Evolutionary conservation across 2,888 invertebrate species (phyloP).

Genomic region (Pherbina coryleti): DNA sequence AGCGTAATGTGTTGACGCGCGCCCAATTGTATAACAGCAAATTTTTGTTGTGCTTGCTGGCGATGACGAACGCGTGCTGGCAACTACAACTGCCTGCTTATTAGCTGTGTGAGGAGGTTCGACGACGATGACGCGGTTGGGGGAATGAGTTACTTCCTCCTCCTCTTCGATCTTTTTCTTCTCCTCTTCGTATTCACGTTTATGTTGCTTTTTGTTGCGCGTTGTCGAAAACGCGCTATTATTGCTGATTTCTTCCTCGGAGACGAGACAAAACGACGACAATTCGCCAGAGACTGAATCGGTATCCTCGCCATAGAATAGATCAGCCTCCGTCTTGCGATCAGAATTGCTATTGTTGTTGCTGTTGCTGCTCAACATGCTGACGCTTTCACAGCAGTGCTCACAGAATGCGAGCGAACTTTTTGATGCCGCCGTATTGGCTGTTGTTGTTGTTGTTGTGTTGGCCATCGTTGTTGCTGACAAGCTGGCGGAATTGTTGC

Average conservation of each 20-base stretch:
- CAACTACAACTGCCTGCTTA: not conserved
- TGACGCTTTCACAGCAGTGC: constrained; percentile 59
- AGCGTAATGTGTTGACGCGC: constrained; percentile 38
- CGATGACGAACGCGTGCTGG: constrained; percentile 15
- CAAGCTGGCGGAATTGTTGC: constrained; percentile 37
- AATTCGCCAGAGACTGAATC: constrained; percentile 65
- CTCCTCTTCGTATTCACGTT: not conserved
- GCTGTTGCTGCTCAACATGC: constrained; percentile 38
- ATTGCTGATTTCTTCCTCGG: constrained; percentile 59
- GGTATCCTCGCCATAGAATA: constrained; percentile 55
- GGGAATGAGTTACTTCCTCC: not conserved
- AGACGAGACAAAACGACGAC: constrained; percentile 66
- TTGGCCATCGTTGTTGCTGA: constrained; percentile 2
- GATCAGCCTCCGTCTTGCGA: constrained; percentile 49
- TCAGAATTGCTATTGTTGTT: constrained; percentile 6
- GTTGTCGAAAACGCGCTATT: constrained; percentile 43
- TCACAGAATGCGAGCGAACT: constrained; percentile 60
- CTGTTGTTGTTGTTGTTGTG: constrained; percentile 19
- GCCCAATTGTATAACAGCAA: constrained; percentile 66
- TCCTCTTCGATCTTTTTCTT: too few species aligned
- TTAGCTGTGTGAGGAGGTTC: not conserved
- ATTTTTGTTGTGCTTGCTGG: constrained; percentile 54
- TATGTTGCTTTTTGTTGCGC: not conserved
- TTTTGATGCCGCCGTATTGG: constrained; percentile 49
- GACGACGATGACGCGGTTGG: constrained; percentile 1